A percentile compares a stretch with the other conserved stretches of the same genome.
Evolutionary conservation across 2,113 vertebrate species (phyloP).

Genomic region (Chauna torquata): DNA sequence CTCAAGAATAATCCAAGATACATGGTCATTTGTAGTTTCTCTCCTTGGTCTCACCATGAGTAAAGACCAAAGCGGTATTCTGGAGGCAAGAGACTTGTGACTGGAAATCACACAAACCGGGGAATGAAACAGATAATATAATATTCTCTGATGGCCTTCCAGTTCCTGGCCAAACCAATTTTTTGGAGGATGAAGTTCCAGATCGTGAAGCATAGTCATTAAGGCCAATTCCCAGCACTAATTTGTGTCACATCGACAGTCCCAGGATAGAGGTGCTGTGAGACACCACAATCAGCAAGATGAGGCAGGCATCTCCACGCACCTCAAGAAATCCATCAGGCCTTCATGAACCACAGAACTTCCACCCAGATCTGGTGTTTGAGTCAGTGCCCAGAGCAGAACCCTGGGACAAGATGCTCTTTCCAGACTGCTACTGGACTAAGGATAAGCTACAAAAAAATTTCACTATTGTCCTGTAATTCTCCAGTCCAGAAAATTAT

Average conservation of each 20-base stretch:
- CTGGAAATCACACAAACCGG: not conserved
- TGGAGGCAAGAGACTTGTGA: not conserved
- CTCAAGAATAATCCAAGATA: not conserved
- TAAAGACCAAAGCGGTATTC: not conserved
- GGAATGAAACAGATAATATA: not conserved
- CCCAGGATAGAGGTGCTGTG: not conserved
- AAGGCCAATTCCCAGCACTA: not conserved
- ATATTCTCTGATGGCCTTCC: not conserved
- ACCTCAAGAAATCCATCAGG: not conserved
- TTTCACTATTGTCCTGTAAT: not conserved
- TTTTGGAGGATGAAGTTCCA: not conserved
- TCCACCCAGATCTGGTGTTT: not conserved
- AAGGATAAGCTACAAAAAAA: not conserved
- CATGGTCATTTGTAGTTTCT: not conserved
- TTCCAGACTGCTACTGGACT: not conserved
- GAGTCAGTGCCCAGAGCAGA: not conserved
- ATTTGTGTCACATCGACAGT: accelerated
- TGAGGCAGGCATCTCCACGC: not conserved
- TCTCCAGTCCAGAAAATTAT: not conserved
- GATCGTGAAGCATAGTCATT: not conserved
- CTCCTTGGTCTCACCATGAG: accelerated
- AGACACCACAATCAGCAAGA: not conserved
- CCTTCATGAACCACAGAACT: not conserved
- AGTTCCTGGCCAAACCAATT: not conserved
- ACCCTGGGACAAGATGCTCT: not conserved